A percentile compares a stretch with the other conserved stretches of the same genome.
These are phyloP conservation scores for Amblyopsis hoosieri DNA, from an alignment of 2,797 vertebrate genomes.

Conservation along the genomic window DNA sequence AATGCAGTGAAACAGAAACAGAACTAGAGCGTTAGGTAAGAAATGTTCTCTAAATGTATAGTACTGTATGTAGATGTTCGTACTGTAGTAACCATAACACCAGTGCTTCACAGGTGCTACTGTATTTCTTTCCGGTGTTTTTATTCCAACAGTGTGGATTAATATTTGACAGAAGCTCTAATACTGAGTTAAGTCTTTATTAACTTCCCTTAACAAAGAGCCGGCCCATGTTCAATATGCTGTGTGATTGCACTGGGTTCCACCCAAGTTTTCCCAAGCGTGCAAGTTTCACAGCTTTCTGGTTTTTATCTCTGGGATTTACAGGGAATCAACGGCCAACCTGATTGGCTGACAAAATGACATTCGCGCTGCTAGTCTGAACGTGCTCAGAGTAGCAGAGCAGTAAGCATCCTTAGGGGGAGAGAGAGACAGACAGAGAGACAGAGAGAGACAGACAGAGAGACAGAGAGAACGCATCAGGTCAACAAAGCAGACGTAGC, in stretches of 20 bases:
- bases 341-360: too few relatives aligned
- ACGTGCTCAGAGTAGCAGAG: neutral
- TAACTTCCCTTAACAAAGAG: constrained; percentile 5
- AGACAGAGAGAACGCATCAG: constrained; percentile 26
- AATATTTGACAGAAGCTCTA: neutral
- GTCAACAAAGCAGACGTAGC: too few relatives aligned
- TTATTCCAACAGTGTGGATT: neutral
- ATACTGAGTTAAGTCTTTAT: constrained; percentile 3
- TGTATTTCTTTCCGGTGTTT: too few relatives aligned
- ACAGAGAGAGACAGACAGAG: constrained; percentile 6
- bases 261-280: too few relatives aligned
- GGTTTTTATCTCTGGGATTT: neutral
- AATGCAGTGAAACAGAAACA: too few relatives aligned
- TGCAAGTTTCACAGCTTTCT: too few relatives aligned
- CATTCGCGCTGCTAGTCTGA: too few relatives aligned
- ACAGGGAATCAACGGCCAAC: neutral
- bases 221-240: constrained; percentile 1
- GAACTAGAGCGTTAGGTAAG: too few relatives aligned
- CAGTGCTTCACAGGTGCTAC: too few relatives aligned
- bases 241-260: neutral
- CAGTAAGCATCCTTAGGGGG: neutral
- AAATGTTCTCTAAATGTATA: too few relatives aligned
- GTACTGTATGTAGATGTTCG: too few relatives aligned
- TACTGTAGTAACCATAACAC: too few relatives aligned
- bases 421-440: neutral